These are phyloP conservation scores for Dryocosmus kuriphilus DNA, from an alignment of 2,888 invertebrate genomes.

Conservation along the genomic window DNA sequence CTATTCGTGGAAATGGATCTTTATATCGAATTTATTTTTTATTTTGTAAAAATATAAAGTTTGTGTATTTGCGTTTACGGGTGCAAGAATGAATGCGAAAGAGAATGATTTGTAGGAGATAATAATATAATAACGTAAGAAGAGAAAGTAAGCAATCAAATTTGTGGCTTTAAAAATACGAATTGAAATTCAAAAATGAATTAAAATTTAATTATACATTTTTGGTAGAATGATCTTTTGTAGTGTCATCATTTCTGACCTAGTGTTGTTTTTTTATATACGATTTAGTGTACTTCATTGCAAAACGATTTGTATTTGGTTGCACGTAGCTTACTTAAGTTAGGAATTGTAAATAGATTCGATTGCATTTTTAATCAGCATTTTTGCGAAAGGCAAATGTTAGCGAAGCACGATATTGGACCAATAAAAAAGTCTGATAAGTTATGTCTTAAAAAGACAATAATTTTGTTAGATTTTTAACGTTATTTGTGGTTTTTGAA, in stretches of 20 bases:
- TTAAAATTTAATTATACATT: conserved; percentile 6
- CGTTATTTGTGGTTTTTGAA: conserved; percentile 29
- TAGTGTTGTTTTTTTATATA: background rate
- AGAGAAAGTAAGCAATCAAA: conserved; percentile 18
- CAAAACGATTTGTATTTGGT: conserved; percentile 30
- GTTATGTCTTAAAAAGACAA: conserved; percentile 36
- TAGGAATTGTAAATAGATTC: conserved; percentile 35
- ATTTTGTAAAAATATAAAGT: conserved; percentile 18
- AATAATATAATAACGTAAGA: conserved; percentile 1
- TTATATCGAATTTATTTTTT: conserved; percentile 12
- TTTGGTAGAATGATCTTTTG: background rate
- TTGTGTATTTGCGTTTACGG: background rate
- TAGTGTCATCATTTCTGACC: background rate
- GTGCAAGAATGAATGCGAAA: conserved; percentile 19
- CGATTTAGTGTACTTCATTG: conserved; percentile 7
- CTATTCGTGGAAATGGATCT: background rate
- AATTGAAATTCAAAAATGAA: conserved; percentile 17
- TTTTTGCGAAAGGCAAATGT: conserved; percentile 30
- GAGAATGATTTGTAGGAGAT: conserved; percentile 2
- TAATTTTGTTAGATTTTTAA: conserved; percentile 37
- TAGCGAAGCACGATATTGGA: conserved; percentile 32
- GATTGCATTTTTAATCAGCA: conserved; percentile 6
- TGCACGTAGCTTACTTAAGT: conserved; percentile 9
- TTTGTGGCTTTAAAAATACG: conserved; percentile 11
- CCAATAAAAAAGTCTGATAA: conserved; percentile 12